Base-by-base conservation (phyloP, 1,140 invertebrate genomes). In the Asobara japonica region DNA sequence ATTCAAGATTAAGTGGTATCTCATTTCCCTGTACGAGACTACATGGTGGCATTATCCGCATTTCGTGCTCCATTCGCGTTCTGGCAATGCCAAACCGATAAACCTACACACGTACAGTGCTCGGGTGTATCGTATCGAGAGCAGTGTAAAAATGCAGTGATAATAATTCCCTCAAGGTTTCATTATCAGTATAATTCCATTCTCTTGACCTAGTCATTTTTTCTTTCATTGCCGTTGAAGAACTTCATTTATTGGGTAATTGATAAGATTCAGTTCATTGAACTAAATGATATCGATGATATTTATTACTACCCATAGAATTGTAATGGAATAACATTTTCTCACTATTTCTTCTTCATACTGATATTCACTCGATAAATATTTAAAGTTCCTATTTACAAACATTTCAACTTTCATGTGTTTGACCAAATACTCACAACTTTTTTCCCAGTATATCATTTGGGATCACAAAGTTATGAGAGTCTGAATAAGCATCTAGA, bases 161-260 rank as follows among this genome's bases (percentile, higher is more conserved):
- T 62, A 60, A 69, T 61, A 62, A 69, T 69, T 69, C 20, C 51
- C 51, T 61, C 68, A 69, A 69, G 68, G 68, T 69, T 69, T 69
- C 56, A n/a, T 41, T 69, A 69, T 69, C 68, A 69, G 56, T 36
- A 33, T 27, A 69, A 62, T 69, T 62, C 33, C 68, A 69, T 69
- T 69, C 68, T 69, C 68, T 61, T 69, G 41, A 69, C 68, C 68
- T 69, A 69, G 38, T 69, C 41, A 41, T n/a, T 56, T 56, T 56
- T 56, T 36, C 11, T 36, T 56, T 13, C 2, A 56, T 25, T 56
- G 22, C 51, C 25, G 20, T 18, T 25, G 22, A 20, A 25, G 51
- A 41, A 41, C 20, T 65, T 41, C 18, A 67, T 67, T n/a, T 45
- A 67, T 41, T 48, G 51, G 7, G 11, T 27, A 45, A 30, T 67